Percentiles rank a stretch among this genome's conserved stretches.
These are phyloP conservation scores for Tetrao urogallus DNA, from an alignment of 2,113 vertebrate genomes.

Conservation along the genomic window DNA sequence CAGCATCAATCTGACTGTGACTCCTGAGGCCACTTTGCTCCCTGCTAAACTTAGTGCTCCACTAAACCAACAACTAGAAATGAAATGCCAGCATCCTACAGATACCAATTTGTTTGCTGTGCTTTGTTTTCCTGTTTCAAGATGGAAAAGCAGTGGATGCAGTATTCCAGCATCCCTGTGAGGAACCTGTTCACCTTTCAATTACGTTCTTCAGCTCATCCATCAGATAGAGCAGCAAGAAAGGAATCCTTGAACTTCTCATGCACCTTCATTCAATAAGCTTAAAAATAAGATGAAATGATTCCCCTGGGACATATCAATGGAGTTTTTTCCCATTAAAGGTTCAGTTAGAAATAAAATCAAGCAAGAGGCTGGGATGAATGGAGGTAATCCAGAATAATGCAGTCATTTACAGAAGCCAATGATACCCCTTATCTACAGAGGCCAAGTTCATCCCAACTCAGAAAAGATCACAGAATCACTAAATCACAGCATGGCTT, in stretches of 20 bases:
- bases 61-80: background rate
- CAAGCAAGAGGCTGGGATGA: background rate
- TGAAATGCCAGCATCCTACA: background rate
- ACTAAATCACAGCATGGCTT: background rate
- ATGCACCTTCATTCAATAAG: background rate
- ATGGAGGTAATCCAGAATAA: background rate
- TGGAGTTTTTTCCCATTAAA: background rate
- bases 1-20: background rate
- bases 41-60: background rate
- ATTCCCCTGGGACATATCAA: background rate
- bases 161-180: background rate
- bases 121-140: background rate
- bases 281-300: background rate
- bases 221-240: background rate
- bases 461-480: background rate
- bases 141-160: background rate
- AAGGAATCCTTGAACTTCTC: background rate
- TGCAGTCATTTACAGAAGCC: background rate
- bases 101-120: background rate
- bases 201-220: background rate
- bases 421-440: accelerated
- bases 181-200: background rate
- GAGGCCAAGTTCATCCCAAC: background rate
- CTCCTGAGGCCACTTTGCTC: background rate
- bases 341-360: background rate